These are phyloP conservation scores for Neria commutata DNA, from an alignment of 2,888 invertebrate species.

Conservation along the genomic window DNA sequence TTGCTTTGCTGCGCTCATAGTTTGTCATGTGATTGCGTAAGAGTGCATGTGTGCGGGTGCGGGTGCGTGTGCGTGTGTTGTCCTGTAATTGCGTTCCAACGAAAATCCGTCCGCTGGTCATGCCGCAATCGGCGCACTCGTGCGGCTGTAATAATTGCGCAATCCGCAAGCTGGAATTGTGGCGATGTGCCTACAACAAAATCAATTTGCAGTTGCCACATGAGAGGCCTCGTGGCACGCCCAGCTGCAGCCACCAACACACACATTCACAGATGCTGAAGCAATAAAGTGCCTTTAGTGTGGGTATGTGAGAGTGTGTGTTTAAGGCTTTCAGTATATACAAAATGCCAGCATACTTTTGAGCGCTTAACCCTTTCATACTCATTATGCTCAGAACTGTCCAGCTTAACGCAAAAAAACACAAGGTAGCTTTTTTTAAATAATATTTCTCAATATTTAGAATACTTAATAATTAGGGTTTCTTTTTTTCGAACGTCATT, in stretches of 20 bases:
- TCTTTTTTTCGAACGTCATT: too few relatives aligned
- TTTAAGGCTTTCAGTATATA: background rate
- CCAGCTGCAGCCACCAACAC: background rate
- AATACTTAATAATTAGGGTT: too few relatives aligned
- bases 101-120: too few relatives aligned
- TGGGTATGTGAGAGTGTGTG: background rate
- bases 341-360: background rate
- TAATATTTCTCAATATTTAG: too few relatives aligned
- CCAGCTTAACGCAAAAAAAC: too few relatives aligned
- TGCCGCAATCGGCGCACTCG: conserved; percentile 11
- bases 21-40: conserved; percentile 4
- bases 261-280: too few relatives aligned
- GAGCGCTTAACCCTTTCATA: too few relatives aligned
- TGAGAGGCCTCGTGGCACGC: conserved; percentile 14
- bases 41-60: conserved; percentile 2
- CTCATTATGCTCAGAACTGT: too few relatives aligned
- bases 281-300: too few relatives aligned
- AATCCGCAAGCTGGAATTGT: conserved; percentile 17
- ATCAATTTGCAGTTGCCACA: conserved; percentile 54
- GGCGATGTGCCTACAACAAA: conserved; percentile 49
- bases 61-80: background rate
- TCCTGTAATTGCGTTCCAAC: too few relatives aligned
- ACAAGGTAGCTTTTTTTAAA: too few relatives aligned
- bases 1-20: conserved; percentile 1
- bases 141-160: conserved; percentile 20